A percentile compares a stretch with the other conserved stretches of the same genome.
phyloP scores from a whole-genome alignment of 2,113 vertebrate species.

The Ictalurus furcatus region DNA sequence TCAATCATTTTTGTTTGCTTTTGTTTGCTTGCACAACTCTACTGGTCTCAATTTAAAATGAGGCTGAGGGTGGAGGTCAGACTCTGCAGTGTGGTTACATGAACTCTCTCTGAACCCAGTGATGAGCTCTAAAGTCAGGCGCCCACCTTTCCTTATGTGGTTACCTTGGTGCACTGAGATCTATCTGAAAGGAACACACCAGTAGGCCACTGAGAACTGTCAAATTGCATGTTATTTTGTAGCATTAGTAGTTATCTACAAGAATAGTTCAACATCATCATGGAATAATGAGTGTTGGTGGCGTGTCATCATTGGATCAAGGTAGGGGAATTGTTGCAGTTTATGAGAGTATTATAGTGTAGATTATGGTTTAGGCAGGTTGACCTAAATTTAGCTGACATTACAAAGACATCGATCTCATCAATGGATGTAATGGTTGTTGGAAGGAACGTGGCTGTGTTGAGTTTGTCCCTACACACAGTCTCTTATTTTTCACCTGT shows the following conservation, averaged over 20 bases:
- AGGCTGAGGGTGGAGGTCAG: constrained; percentile 64
- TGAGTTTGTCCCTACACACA: neutral
- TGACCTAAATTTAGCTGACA: constrained; percentile 20
- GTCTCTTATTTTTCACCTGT: constrained; percentile 22
- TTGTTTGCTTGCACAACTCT: constrained; percentile 48
- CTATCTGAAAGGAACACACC: constrained; percentile 22
- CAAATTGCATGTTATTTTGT: constrained; percentile 11
- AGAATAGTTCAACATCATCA: constrained; percentile 35
- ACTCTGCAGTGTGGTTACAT: constrained; percentile 49
- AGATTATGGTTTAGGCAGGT: constrained; percentile 29
- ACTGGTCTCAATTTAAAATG: constrained; percentile 38
- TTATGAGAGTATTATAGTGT: constrained; percentile 28
- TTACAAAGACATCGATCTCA: constrained; percentile 40
- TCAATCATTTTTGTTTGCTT: constrained; percentile 30
- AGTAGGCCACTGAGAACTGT: constrained; percentile 25
- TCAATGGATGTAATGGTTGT: constrained; percentile 1
- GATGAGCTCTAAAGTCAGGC: neutral
- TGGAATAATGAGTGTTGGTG: constrained; percentile 7
- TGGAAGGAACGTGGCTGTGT: neutral
- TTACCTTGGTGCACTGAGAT: neutral
- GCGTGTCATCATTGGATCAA: constrained; percentile 39
- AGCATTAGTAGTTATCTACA: constrained; percentile 31
- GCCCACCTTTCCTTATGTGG: constrained; percentile 7
- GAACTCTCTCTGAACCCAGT: constrained; percentile 57
- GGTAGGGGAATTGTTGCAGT: neutral